phyloP scores from a whole-genome alignment of 2,797 vertebrate genomes.

The Parotocinclus haroldoi region DNA sequence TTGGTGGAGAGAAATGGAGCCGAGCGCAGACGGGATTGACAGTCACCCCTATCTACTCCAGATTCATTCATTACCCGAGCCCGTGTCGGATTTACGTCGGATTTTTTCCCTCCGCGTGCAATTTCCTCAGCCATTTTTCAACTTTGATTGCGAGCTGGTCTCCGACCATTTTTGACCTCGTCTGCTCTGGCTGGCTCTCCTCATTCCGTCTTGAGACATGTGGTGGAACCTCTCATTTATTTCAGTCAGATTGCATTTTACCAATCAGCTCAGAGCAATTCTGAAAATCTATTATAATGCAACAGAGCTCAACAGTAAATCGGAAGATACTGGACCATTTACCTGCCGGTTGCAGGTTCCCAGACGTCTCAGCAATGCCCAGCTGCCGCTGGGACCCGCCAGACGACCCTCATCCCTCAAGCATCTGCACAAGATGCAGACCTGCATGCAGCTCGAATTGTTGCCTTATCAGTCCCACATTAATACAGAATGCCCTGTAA shows the following conservation, averaged over 20 bases:
- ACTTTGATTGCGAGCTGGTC: background rate
- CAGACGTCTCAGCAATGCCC: too few relatives aligned
- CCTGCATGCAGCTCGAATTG: too few relatives aligned
- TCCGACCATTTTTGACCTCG: background rate
- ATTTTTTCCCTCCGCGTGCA: background rate
- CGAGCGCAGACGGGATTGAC: background rate
- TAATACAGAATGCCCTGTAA: too few relatives aligned
- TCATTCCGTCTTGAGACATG: background rate
- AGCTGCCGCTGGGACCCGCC: too few relatives aligned
- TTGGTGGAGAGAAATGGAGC: background rate
- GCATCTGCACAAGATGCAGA: too few relatives aligned
- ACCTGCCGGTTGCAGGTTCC: too few relatives aligned
- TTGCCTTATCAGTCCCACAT: too few relatives aligned
- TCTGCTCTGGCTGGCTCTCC: background rate
- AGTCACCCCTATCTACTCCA: conserved; percentile 14
- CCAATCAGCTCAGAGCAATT: background rate
- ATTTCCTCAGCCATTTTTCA: conserved; percentile 9
- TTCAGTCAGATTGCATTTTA: conserved; percentile 1
- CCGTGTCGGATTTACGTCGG: conserved; percentile 1
- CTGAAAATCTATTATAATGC: conserved; percentile 8
- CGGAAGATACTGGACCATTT: too few relatives aligned
- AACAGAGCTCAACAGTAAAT: background rate
- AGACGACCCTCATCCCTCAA: too few relatives aligned
- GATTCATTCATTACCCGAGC: conserved; percentile 12
- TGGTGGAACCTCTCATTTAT: conserved; percentile 2